Percentiles rank a stretch among this genome's conserved stretches.
phyloP scores from a whole-genome alignment of 2,888 invertebrate genomes.

The Anorthoa munda region DNA sequence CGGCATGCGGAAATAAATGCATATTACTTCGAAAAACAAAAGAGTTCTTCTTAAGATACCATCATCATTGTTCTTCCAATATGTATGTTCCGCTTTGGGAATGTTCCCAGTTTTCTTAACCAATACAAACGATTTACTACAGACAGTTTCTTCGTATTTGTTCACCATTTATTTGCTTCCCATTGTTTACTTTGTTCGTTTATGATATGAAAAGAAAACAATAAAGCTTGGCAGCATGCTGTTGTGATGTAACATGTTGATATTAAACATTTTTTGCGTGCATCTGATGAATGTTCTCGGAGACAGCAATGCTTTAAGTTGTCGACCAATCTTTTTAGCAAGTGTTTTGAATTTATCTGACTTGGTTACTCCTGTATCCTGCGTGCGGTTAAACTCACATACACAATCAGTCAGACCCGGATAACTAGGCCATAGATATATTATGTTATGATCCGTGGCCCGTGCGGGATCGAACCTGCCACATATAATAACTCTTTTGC shows the following conservation, averaged over 20 bases:
- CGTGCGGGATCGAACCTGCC: too few relatives aligned
- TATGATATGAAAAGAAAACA: slow-evolving; percentile 52
- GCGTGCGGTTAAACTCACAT: background rate
- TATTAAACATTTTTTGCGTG: slow-evolving; percentile 52
- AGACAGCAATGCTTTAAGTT: slow-evolving; percentile 7
- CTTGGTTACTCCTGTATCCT: background rate
- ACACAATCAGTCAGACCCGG: background rate
- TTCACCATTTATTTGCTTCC: slow-evolving; percentile 49
- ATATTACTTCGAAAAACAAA: slow-evolving; percentile 34
- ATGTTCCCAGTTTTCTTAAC: slow-evolving; percentile 32
- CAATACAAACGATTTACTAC: slow-evolving; percentile 48
- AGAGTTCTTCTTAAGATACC: slow-evolving; percentile 36
- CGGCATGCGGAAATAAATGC: slow-evolving; percentile 40
- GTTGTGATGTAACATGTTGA: slow-evolving; percentile 42
- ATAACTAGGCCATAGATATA: background rate
- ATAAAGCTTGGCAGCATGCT: slow-evolving; percentile 41
- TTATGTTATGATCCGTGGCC: background rate
- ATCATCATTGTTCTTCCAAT: slow-evolving; percentile 33
- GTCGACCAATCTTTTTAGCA: background rate
- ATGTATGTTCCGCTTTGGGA: slow-evolving; percentile 24
- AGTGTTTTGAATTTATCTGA: background rate
- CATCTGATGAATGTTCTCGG: slow-evolving; percentile 32
- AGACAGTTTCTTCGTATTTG: slow-evolving; percentile 44
- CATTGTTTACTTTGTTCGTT: slow-evolving; percentile 39
- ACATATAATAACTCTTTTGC: too few relatives aligned